Base-by-base conservation (phyloP, 2,888 invertebrate species). In the Stenotaenia linearis region DNA sequence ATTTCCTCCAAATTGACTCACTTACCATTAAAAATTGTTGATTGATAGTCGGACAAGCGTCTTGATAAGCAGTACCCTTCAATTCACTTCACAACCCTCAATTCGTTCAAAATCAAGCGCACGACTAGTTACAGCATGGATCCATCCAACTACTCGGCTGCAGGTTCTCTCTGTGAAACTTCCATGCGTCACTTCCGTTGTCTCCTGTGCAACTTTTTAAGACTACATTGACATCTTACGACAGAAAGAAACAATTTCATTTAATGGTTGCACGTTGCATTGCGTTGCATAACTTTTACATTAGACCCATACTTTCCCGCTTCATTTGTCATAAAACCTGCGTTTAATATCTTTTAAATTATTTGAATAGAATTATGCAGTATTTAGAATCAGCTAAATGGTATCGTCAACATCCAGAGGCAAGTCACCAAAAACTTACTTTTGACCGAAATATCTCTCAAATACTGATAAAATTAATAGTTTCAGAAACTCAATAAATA, bases 21-120 rank as follows among this genome's bases (percentile, higher is more conserved):
- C 69, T 69, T 28, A 69, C 69, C 28, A n/a, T 69, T 69, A n/a
- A 12, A 69, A 69, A n/a, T 69, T 69, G 28, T 69, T 69, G 69
- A 69, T 50, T 69, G 69, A 28, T 28, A 28, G 69, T 69, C 69
- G 25, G 12, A n/a, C 69, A 69, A 5, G 25, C 23, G 10, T 69
- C 69, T 12, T 10, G 69, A 69, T 69, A 69, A 69, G 15, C 28
- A 69, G 10, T 28, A 10, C 69, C n/a, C 9, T 28, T 69, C 69
- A 25, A 69, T 28, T 69, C 69, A 25, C 69, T 69, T 28, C 25
- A 28, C 28, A 69, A 25, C 69, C 23, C 69, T 69, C 69, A 69
- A 69, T n/a, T 25, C 25, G 25, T 69, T 56, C 56, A 56, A 56
- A 56, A 56, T 56, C 56, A 56, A 56, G 56, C 56, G 56, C 56